Evolutionary conservation across 2,113 vertebrate genomes (phyloP).

Genomic region (Lophochroa leadbeateri): DNA sequence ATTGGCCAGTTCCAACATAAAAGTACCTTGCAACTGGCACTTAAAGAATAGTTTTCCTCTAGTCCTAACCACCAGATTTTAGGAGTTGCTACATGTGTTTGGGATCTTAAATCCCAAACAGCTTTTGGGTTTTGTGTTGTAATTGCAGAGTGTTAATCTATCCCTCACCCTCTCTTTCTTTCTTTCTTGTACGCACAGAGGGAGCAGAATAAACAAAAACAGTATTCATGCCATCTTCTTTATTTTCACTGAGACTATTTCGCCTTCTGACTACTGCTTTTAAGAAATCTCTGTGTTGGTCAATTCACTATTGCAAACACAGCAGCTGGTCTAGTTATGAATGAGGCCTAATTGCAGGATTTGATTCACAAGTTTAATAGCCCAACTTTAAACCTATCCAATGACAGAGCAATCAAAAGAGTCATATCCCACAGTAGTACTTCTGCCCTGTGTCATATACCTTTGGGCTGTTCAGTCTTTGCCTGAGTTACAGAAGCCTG

Average conservation of each 20-base stretch:
- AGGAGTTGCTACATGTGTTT: background rate
- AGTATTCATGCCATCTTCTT: background rate
- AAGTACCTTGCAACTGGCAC: background rate
- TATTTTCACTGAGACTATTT: background rate
- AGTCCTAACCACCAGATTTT: background rate
- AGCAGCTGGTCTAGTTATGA: background rate
- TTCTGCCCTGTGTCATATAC: background rate
- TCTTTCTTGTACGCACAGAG: background rate
- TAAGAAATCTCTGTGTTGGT: background rate
- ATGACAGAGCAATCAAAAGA: background rate
- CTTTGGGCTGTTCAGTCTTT: background rate
- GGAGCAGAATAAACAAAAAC: background rate
- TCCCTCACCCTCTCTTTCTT: background rate
- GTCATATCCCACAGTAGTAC: background rate
- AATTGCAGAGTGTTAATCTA: background rate
- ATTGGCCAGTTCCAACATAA: background rate
- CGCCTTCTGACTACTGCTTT: background rate
- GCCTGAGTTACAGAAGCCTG: fast-evolving
- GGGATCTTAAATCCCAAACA: background rate
- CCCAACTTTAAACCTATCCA: background rate
- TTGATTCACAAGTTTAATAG: background rate
- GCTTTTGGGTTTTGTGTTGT: background rate
- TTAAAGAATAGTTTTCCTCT: background rate
- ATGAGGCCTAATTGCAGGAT: background rate
- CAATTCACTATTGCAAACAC: background rate